Percentiles rank a stretch among this genome's conserved stretches.
Conservation (phyloP, 2,888 invertebrate species). For the Gryllus longicercus region DNA sequence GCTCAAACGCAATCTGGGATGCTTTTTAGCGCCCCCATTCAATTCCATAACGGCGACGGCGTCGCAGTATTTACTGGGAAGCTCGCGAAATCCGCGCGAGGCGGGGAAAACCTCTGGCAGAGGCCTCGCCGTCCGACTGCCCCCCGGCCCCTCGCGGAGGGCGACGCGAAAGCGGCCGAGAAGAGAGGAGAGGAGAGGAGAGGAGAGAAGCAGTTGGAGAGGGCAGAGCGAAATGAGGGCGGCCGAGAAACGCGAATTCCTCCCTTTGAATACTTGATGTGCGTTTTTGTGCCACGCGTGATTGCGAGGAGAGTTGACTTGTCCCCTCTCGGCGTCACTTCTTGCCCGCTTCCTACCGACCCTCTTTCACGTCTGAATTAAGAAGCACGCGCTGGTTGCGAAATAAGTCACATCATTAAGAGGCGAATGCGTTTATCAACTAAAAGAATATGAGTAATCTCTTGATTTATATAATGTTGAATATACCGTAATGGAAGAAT, state of each 20-base stretch:
- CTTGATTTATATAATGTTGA: too few species aligned
- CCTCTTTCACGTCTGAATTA: too few species aligned
- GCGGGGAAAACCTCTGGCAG: background rate
- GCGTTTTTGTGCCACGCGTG: background rate
- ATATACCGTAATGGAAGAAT: too few species aligned
- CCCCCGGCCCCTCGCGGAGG: background rate
- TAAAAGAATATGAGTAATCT: too few species aligned
- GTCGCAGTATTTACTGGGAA: background rate
- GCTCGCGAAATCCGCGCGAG: background rate
- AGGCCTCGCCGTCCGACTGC: background rate
- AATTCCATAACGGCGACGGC: background rate
- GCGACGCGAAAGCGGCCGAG: background rate
- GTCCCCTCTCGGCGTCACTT: too few species aligned
- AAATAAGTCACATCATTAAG: too few species aligned
- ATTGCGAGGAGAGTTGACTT: background rate
- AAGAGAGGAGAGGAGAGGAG: background rate
- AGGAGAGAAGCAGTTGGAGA: background rate
- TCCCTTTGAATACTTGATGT: background rate
- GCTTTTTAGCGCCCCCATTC: conserved; percentile 17
- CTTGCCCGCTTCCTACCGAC: too few species aligned
- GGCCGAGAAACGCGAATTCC: background rate
- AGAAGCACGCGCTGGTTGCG: too few species aligned
- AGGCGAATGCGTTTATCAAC: too few species aligned
- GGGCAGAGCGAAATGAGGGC: background rate
- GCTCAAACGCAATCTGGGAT: background rate